These are phyloP conservation scores for Catostylus mosaicus DNA, from an alignment of 30 jellyfish, hydroid and myxozoan genomes.

Conservation along the genomic window DNA sequence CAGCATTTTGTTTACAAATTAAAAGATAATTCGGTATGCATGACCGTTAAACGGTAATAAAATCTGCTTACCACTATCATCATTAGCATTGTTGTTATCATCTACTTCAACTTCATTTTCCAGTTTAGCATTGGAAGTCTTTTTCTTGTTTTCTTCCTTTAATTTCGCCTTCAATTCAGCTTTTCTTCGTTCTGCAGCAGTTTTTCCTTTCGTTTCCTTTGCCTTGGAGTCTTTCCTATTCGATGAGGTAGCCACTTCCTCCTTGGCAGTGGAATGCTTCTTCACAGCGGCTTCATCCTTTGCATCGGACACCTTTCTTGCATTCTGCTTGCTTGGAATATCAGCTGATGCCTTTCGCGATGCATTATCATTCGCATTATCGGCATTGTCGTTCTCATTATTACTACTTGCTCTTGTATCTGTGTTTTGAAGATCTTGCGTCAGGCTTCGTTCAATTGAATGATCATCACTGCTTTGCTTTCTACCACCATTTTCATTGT, in stretches of 20 bases:
- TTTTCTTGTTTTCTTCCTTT: slow-evolving; percentile 1
- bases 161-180: neutral
- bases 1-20: no score
- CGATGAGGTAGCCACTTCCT: neutral
- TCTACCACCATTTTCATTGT: neutral
- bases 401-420: neutral
- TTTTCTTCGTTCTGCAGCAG: slow-evolving; percentile 2
- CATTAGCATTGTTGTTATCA: neutral
- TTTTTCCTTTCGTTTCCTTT: neutral
- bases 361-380: neutral
- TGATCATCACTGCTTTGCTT: neutral
- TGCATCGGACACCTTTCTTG: neutral
- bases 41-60: no score
- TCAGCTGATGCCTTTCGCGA: slow-evolving; percentile 21
- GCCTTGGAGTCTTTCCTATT: neutral
- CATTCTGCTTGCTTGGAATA: neutral
- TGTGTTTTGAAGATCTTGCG: slow-evolving; percentile 29
- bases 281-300: slow-evolving; percentile 13
- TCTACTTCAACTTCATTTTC: neutral
- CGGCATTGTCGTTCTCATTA: slow-evolving; percentile 1
- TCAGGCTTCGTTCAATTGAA: slow-evolving; percentile 19
- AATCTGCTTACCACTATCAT: no score
- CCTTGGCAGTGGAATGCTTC: neutral
- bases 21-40: no score
- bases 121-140: neutral